A percentile compares a stretch with the other conserved stretches of the same genome.
Conservation (phyloP, 1,140 invertebrate genomes). For the Leptestheria dahalacensis region DNA sequence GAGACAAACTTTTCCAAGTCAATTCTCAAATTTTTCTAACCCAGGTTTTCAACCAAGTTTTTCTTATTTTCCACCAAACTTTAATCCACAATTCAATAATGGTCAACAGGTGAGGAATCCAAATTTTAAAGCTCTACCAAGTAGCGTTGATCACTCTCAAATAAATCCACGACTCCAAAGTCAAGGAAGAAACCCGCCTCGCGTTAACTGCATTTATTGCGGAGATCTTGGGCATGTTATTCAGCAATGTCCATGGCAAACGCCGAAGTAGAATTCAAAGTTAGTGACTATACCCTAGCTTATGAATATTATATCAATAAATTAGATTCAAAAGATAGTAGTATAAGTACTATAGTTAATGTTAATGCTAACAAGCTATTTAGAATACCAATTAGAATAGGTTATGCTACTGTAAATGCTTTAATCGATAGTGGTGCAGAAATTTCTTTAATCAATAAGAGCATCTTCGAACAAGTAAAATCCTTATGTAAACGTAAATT, state of each 20-base stretch:
- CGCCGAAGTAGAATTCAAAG: not conserved
- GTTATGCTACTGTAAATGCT: not conserved
- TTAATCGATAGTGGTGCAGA: not conserved
- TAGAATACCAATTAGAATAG: not conserved
- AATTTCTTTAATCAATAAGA: not conserved
- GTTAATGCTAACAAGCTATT: not conserved
- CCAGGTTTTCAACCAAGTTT: too few relatives aligned
- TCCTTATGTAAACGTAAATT: not conserved
- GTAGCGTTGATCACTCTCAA: not conserved
- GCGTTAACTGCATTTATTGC: not conserved
- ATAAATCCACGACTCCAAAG: too few relatives aligned
- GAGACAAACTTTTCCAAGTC: too few relatives aligned
- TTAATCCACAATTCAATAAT: too few relatives aligned
- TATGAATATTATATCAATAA: not conserved
- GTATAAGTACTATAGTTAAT: not conserved
- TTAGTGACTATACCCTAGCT: not conserved
- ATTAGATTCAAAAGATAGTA: not conserved
- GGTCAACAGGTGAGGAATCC: too few relatives aligned
- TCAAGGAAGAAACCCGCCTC: not conserved
- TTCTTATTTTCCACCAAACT: too few relatives aligned
- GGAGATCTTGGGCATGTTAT: not conserved
- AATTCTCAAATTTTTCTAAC: too few relatives aligned
- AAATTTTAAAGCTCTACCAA: too few relatives aligned
- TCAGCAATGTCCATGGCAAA: not conserved
- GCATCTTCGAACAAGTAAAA: not conserved